Conservation (phyloP, 2,797 vertebrate genomes). For the Paedocypris micromegethes region DNA sequence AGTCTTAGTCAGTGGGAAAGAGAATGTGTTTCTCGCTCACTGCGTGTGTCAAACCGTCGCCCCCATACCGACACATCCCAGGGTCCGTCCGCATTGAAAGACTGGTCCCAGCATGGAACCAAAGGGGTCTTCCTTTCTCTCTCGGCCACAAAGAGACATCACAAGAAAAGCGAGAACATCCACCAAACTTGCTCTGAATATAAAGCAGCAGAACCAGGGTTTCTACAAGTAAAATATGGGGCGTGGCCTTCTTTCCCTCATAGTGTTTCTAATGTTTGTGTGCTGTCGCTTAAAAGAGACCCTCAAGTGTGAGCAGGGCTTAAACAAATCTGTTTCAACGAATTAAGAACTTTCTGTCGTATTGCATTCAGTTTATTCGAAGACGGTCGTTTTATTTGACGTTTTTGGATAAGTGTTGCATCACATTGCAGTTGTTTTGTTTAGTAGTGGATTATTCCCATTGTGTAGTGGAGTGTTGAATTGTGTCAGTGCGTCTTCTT, state of each 20-base stretch:
- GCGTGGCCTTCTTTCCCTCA: slow-evolving; percentile 49
- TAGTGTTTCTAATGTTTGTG: slow-evolving; percentile 50
- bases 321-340: too few species aligned
- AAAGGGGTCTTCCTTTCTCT: slow-evolving; percentile 48
- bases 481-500: too few species aligned
- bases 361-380: too few species aligned
- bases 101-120: slow-evolving; percentile 63
- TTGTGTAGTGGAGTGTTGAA: too few species aligned
- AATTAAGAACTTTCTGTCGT: too few species aligned
- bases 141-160: slow-evolving; percentile 54
- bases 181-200: slow-evolving; percentile 65
- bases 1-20: slow-evolving; percentile 62
- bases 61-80: slow-evolving; percentile 60
- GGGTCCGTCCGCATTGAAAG: slow-evolving; percentile 64
- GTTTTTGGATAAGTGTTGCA: too few species aligned
- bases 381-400: too few species aligned
- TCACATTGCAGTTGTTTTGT: too few species aligned
- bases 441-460: too few species aligned
- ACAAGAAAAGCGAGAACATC: slow-evolving; percentile 57
- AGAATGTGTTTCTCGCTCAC: slow-evolving; percentile 52
- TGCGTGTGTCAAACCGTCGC: slow-evolving; percentile 60
- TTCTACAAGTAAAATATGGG: slow-evolving; percentile 50
- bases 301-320: too few species aligned
- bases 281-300: slow-evolving; percentile 52
- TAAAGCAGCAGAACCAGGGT: slow-evolving; percentile 51